phyloP scores from a whole-genome alignment of 2,888 invertebrate genomes.

The Rambutsinella grinnellia region DNA sequence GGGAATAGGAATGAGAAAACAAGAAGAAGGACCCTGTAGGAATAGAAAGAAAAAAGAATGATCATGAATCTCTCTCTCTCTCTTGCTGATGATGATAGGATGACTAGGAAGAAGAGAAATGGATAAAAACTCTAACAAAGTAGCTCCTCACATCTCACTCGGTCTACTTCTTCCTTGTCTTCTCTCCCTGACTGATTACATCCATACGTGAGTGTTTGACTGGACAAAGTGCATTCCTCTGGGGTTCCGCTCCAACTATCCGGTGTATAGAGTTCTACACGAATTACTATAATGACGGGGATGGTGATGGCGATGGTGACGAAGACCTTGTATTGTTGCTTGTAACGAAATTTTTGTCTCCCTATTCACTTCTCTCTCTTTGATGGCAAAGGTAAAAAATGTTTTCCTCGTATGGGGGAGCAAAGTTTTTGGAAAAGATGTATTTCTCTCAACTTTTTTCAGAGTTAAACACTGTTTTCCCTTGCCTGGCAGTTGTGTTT shows the following conservation, averaged over 20 bases:
- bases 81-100: constrained; percentile 26
- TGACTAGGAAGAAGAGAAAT: constrained; percentile 50
- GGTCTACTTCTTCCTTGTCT: constrained; percentile 41
- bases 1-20: constrained; percentile 34
- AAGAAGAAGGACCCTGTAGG: constrained; percentile 14
- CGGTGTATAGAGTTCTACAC: constrained; percentile 40
- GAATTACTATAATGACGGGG: constrained; percentile 52
- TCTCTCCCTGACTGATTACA: constrained; percentile 54
- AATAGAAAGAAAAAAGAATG: constrained; percentile 2
- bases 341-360: constrained; percentile 41
- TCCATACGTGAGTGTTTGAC: constrained; percentile 56
- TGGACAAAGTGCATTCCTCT: constrained; percentile 57
- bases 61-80: too few species aligned
- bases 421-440: neutral
- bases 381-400: too few species aligned
- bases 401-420: constrained; percentile 32
- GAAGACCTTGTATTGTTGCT: constrained; percentile 57
- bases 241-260: too few species aligned
- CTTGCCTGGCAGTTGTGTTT: too few species aligned
- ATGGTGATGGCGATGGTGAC: constrained; percentile 56
- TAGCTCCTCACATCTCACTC: constrained; percentile 17
- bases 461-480: too few species aligned
- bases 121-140: too few species aligned
- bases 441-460: too few species aligned
- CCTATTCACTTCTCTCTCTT: too few species aligned